phyloP scores from a whole-genome alignment of 2,113 vertebrate species.

The Urocolius indicus region DNA sequence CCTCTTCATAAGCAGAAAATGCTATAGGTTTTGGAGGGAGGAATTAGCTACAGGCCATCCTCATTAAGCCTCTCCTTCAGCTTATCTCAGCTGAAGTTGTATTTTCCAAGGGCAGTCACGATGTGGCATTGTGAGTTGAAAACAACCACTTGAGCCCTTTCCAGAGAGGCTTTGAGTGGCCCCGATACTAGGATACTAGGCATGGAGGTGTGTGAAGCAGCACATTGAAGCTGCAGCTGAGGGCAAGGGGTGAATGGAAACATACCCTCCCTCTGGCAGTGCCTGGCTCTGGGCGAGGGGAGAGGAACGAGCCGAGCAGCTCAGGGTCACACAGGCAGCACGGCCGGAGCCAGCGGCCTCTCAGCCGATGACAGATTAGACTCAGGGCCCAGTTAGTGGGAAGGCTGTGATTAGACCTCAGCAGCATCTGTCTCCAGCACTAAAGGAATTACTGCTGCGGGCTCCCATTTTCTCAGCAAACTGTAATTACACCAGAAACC shows the following conservation, averaged over 20 bases:
- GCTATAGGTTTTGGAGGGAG: neutral
- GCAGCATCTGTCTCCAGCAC: slow-evolving; percentile 38
- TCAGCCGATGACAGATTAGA: slow-evolving; percentile 60
- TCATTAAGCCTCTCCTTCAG: slow-evolving; percentile 30
- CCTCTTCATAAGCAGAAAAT: slow-evolving; percentile 9
- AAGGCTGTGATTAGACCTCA: slow-evolving; percentile 44
- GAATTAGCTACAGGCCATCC: neutral
- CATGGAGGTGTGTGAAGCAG: slow-evolving; percentile 42
- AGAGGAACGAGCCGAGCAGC: neutral
- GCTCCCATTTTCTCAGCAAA: slow-evolving; percentile 44
- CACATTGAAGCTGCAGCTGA: slow-evolving; percentile 17
- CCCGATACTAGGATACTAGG: slow-evolving; percentile 1
- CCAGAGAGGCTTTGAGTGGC: neutral
- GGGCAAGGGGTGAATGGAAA: slow-evolving; percentile 42
- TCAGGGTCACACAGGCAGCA: neutral
- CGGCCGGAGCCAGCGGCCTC: neutral
- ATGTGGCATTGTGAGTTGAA: neutral
- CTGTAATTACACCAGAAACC: slow-evolving; percentile 37
- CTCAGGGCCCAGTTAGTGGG: slow-evolving; percentile 38
- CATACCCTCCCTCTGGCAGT: slow-evolving; percentile 37
- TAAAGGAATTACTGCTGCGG: slow-evolving; percentile 41
- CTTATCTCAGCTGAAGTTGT: slow-evolving; percentile 15
- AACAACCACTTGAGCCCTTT: slow-evolving; percentile 50
- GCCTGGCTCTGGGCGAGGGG: neutral
- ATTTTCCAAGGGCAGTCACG: slow-evolving; percentile 25